These are phyloP conservation scores for Glyptemys insculpta DNA, from an alignment of 2,797 vertebrate species.

Conservation along the genomic window DNA sequence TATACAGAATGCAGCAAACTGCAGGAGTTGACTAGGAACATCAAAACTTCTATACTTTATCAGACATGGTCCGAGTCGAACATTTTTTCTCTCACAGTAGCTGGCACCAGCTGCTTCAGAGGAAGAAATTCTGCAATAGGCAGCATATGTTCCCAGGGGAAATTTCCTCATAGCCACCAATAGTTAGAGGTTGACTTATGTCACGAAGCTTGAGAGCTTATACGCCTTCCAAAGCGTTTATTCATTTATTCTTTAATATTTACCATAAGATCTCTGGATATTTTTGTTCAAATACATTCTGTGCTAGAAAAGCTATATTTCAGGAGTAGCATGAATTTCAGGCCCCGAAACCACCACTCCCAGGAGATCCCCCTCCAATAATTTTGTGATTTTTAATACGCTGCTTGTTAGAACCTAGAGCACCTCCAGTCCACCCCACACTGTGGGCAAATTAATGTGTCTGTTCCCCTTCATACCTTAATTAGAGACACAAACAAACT, in stretches of 20 bases:
- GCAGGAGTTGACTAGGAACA: neutral
- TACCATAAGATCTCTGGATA: slow-evolving; percentile 32
- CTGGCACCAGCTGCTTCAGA: slow-evolving; percentile 3
- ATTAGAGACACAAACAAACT: neutral
- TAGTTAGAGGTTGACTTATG: slow-evolving; percentile 11
- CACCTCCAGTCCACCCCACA: neutral
- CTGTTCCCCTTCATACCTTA: neutral
- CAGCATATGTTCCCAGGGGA: slow-evolving; percentile 5
- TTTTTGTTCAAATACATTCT: slow-evolving; percentile 39
- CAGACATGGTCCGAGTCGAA: neutral
- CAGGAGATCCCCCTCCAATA: slow-evolving; percentile 28
- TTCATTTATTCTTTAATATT: slow-evolving; percentile 48
- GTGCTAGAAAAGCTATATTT: slow-evolving; percentile 35
- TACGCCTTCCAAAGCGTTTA: slow-evolving; percentile 28
- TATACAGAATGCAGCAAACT: neutral
- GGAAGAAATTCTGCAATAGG: slow-evolving; percentile 25
- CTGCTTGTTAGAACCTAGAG: neutral
- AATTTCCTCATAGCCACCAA: slow-evolving; percentile 24
- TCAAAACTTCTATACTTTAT: neutral
- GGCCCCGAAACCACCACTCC: slow-evolving; percentile 16
- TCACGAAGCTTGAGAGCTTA: slow-evolving; percentile 11
- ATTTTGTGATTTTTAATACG: neutral
- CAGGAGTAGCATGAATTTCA: slow-evolving; percentile 33
- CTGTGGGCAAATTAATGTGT: fast-evolving
- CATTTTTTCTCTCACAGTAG: neutral